phyloP scores from a whole-genome alignment of 1,140 invertebrate species.

The Listronotus bonariensis region DNA sequence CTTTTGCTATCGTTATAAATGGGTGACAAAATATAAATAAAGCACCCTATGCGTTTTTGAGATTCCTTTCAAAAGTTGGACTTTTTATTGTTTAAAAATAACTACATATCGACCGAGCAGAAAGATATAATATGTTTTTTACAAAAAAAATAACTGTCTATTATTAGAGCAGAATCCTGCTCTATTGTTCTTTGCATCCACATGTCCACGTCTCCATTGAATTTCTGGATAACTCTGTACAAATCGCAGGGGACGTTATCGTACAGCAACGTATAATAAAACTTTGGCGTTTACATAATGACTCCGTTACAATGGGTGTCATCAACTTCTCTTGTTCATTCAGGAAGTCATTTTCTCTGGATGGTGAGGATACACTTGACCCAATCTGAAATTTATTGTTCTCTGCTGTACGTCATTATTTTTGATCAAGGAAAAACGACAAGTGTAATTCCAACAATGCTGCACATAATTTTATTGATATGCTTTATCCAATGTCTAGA shows the following conservation, averaged over 20 bases:
- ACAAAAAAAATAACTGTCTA: not conserved
- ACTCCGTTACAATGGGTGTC: constrained; percentile 52
- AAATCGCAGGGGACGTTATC: constrained; percentile 13
- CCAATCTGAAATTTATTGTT: constrained; percentile 47
- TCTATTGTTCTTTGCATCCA: constrained; percentile 6
- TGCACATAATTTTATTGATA: constrained; percentile 9
- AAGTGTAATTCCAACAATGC: constrained; percentile 9
- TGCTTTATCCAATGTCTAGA: too few relatives aligned
- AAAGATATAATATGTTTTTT: not conserved
- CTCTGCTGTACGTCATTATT: constrained; percentile 27
- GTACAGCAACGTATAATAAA: constrained; percentile 44
- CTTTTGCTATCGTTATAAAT: too few relatives aligned
- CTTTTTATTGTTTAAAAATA: not conserved
- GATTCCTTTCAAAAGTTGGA: too few relatives aligned
- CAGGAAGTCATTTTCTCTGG: constrained; percentile 51
- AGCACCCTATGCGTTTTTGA: too few relatives aligned
- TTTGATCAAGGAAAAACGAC: constrained; percentile 12
- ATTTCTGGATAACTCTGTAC: not conserved
- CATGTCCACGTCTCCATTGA: constrained; percentile 22
- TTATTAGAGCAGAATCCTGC: not conserved
- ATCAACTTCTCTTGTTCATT: constrained; percentile 51
- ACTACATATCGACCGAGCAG: not conserved
- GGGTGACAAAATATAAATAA: too few relatives aligned
- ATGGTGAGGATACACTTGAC: constrained; percentile 48
- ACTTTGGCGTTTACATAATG: constrained; percentile 51